A percentile compares a stretch with the other conserved stretches of the same genome.
phyloP scores from a whole-genome alignment of 1,140 invertebrate species.

The Berghia stephanieae region DNA sequence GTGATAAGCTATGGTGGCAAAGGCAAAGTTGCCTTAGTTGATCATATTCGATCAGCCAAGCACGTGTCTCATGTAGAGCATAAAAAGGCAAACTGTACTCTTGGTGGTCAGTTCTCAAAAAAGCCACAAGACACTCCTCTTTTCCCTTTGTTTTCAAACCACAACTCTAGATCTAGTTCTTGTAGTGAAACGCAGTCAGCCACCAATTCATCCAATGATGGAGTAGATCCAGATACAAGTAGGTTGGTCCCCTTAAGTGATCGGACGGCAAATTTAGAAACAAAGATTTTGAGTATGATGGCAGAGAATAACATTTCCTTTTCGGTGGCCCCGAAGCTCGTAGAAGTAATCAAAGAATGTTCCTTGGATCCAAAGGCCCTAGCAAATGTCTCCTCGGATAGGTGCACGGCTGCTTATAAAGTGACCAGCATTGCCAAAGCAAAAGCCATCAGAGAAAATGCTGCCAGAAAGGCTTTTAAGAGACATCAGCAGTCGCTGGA shows the following conservation, averaged over 20 bases:
- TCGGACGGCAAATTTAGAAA: not conserved
- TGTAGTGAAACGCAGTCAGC: no score
- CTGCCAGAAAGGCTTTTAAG: no score
- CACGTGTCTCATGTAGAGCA: not conserved
- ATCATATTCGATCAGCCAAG: not conserved
- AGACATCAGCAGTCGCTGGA: no score
- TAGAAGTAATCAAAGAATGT: not conserved
- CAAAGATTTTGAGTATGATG: constrained; percentile 3
- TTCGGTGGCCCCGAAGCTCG: not conserved
- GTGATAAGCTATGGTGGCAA: constrained; percentile 10
- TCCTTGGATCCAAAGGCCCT: not conserved
- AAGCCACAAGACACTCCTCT: not conserved
- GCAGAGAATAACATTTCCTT: constrained; percentile 7
- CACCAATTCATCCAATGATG: no score
- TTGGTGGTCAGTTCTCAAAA: constrained; percentile 5
- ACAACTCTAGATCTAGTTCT: no score
- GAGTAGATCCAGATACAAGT: not conserved
- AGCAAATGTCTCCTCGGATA: not conserved
- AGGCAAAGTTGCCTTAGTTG: constrained; percentile 10
- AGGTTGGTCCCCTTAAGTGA: not conserved
- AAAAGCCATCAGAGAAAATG: no score
- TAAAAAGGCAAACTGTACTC: constrained; percentile 4
- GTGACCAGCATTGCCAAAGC: no score
- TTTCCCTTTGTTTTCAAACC: not conserved
- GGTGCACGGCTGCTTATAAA: constrained; percentile 14